A percentile compares a stretch with the other conserved stretches of the same genome.
These are phyloP conservation scores for Amphiprion clarkii DNA, from an alignment of 2,797 vertebrate species.

Conservation along the genomic window DNA sequence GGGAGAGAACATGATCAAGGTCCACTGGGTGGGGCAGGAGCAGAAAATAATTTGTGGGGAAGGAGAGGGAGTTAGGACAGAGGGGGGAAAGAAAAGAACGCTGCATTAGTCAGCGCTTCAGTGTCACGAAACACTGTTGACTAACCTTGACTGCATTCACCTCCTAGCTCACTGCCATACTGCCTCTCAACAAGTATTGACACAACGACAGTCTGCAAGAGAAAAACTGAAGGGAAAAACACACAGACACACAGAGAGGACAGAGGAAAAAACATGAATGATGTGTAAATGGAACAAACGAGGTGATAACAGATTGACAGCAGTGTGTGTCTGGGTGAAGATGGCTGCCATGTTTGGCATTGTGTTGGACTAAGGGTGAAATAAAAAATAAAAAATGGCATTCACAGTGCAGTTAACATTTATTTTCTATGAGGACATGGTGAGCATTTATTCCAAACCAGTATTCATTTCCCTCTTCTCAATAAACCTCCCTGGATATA, in stretches of 20 bases:
- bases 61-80: constrained; percentile 8
- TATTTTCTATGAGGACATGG: constrained; percentile 67
- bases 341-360: constrained; percentile 60
- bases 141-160: constrained; percentile 86
- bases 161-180: constrained; percentile 78
- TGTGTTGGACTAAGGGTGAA: constrained; percentile 44
- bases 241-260: constrained; percentile 67
- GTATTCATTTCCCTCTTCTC: constrained; percentile 68
- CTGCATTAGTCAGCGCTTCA: constrained; percentile 61
- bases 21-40: constrained; percentile 41
- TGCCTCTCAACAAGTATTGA: constrained; percentile 84
- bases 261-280: constrained; percentile 74
- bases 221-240: constrained; percentile 67
- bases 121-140: constrained; percentile 72
- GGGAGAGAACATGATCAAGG: constrained; percentile 44
- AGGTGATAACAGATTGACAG: constrained; percentile 79
- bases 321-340: constrained; percentile 71
- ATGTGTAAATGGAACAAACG: constrained; percentile 82
- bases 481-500: constrained; percentile 68
- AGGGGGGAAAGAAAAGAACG: constrained; percentile 8
- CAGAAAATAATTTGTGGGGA: constrained; percentile 12
- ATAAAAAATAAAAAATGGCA: constrained; percentile 28
- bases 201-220: constrained; percentile 82
- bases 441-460: constrained; percentile 70
- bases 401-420: constrained; percentile 68